Conservation (phyloP, 2,797 vertebrate genomes). For the Mormyrops boulengeri region DNA sequence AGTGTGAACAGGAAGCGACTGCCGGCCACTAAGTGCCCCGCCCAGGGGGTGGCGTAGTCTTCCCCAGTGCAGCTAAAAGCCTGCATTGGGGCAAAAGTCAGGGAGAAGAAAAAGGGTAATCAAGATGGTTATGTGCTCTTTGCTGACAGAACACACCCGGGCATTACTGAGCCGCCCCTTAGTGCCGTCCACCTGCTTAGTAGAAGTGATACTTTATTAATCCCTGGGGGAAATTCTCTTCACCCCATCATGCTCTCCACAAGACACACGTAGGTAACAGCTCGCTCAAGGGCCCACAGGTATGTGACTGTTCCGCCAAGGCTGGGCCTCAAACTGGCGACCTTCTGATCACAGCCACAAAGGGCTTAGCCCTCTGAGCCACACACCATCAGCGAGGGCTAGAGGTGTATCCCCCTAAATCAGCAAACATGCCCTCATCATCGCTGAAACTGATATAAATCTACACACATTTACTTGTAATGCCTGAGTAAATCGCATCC, state of each 20-base stretch:
- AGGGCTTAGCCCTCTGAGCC: background rate
- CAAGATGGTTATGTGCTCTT: background rate
- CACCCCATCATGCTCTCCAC: background rate
- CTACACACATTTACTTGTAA: background rate
- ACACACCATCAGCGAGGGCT: background rate
- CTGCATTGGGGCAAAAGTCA: background rate
- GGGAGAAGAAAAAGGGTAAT: background rate
- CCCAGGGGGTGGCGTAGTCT: background rate
- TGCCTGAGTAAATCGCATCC: background rate
- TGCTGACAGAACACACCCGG: background rate
- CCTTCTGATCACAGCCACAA: background rate
- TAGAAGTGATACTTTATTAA: background rate
- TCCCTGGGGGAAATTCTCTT: background rate
- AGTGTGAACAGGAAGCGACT: background rate
- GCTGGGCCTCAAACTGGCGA: background rate
- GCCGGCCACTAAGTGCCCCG: background rate
- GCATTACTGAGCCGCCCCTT: background rate
- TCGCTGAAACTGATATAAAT: background rate
- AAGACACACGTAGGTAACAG: background rate
- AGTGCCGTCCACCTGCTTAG: background rate
- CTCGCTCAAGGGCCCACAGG: background rate
- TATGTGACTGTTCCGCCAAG: background rate
- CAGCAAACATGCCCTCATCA: background rate
- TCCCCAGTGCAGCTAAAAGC: background rate
- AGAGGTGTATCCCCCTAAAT: background rate